Conservation (phyloP, 2,888 invertebrate genomes). For the Synergus itoensis region DNA sequence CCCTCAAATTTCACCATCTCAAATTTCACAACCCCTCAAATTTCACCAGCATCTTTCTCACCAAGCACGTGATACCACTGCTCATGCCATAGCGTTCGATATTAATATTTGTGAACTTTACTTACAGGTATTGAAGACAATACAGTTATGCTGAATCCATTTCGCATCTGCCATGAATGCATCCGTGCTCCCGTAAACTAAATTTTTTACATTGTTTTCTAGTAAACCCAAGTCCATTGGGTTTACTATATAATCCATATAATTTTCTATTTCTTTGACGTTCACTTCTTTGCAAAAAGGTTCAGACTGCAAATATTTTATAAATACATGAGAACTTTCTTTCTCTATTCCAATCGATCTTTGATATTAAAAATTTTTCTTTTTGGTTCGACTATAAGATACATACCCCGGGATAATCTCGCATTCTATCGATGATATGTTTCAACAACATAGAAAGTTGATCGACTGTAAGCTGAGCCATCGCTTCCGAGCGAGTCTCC, state of each 20-base stretch:
- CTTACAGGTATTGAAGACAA: constrained; percentile 93
- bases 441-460: constrained; percentile 89
- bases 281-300: constrained; percentile 90
- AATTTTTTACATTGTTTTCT: constrained; percentile 87
- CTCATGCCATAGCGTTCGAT: no score
- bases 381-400: background rate
- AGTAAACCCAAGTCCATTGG: constrained; percentile 91
- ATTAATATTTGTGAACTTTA: constrained; percentile 56
- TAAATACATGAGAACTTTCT: background rate
- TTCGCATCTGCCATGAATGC: constrained; percentile 94
- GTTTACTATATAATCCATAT: constrained; percentile 89
- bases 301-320: constrained; percentile 81
- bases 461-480: constrained; percentile 86
- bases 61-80: no score
- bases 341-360: no score
- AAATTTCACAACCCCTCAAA: no score
- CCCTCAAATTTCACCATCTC: no score
- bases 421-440: constrained; percentile 90
- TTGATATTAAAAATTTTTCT: no score
- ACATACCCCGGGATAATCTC: constrained; percentile 88
- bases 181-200: constrained; percentile 91
- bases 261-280: constrained; percentile 85
- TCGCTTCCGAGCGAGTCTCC: constrained; percentile 84
- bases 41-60: no score
- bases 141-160: constrained; percentile 96